These are phyloP conservation scores for Amphiprion percula DNA, from an alignment of 2,113 vertebrate genomes.

Conservation along the genomic window DNA sequence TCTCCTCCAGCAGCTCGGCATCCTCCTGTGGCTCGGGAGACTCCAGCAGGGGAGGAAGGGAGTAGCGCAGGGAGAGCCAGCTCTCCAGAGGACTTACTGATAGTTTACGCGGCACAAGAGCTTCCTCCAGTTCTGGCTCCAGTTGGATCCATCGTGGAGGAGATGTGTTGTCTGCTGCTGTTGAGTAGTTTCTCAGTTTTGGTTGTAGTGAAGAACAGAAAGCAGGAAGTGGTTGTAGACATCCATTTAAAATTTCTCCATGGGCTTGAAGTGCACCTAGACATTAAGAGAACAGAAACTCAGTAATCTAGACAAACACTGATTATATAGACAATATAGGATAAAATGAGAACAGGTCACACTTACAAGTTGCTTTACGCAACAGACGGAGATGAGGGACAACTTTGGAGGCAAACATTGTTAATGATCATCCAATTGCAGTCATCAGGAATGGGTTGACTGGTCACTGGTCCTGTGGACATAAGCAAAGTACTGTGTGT, in stretches of 20 bases:
- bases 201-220: constrained; percentile 39
- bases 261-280: constrained; percentile 69
- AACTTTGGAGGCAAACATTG: constrained; percentile 79
- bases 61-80: constrained; percentile 90
- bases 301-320: neutral
- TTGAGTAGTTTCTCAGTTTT: constrained; percentile 77
- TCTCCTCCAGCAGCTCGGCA: constrained; percentile 61
- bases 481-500: neutral
- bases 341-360: neutral
- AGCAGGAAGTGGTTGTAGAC: constrained; percentile 36
- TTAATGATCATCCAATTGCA: constrained; percentile 39
- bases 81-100: constrained; percentile 94
- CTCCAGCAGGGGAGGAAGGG: constrained; percentile 83
- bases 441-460: constrained; percentile 53
- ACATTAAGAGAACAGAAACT: neutral
- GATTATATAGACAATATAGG: neutral
- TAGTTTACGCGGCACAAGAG: constrained; percentile 91
- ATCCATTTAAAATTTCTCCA: constrained; percentile 55
- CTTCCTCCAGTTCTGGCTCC: constrained; percentile 90
- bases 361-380: constrained; percentile 76
- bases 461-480: constrained; percentile 45
- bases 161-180: constrained; percentile 76
- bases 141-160: constrained; percentile 80
- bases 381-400: constrained; percentile 67
- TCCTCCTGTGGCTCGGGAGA: constrained; percentile 63